Base-by-base conservation (phyloP, 30 jellyfish, hydroid and myxozoan genomes). In the Aurelia aurita region DNA sequence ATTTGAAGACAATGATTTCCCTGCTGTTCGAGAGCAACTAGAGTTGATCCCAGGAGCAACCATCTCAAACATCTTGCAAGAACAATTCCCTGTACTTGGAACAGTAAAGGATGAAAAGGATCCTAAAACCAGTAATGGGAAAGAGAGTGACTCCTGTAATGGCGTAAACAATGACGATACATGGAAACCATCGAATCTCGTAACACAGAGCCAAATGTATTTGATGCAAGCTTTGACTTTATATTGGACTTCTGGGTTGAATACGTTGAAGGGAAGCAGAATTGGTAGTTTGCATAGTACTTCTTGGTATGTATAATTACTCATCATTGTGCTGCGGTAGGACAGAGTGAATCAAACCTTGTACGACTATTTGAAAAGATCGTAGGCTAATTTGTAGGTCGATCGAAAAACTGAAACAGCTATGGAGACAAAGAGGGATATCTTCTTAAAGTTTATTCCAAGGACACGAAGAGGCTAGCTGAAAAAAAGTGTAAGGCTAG, bases 1-100 rank as follows among this genome's bases (percentile, higher is more conserved):
- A 73, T 95, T 95, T 85, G 99, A 95, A 69, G 99, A 95, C 66
- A 93, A 95, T 67, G 99, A 95, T 44, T 89, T 95, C 69, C 91
- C 99, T 46, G 97, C 94, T 27, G 96, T 95, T 15, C 90, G 95
- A 16, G 99, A 95, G 46, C 93, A 88, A 65, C 90, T 95, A 12
- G 99, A 95, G 49, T 87, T 89, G 72, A 89, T 89, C 20, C 98
- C 98, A 23, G 98, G 98, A 1, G 97, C 99, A 16, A 81, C 99
- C 9, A 88, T 95, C 22, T 80, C 96, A 3, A 80, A 63, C 72
- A 79, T 89, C 51, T 59, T 95, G 53, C 99, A 95, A 76, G 99
- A 95, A 81, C 99, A 95, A 62, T 95, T 95, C 58, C 99, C 99
- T 13, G 97, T 95, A 13, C 97, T 95, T 27, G 99, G 99, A 16